Base-by-base conservation (phyloP, 2,797 vertebrate species). In the Melanotaenia trifasciata region DNA sequence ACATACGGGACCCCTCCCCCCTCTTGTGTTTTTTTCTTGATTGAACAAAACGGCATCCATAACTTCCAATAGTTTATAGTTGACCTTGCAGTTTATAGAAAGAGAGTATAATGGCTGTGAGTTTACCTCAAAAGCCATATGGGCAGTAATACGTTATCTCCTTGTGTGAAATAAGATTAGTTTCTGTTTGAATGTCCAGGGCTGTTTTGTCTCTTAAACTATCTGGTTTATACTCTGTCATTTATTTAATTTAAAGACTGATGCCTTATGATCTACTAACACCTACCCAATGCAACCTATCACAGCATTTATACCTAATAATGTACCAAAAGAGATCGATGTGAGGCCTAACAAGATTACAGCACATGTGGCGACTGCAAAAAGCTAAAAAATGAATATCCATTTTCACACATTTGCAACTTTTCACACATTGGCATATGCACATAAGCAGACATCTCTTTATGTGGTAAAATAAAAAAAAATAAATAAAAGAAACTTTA, bases 21-120 rank as follows among this genome's bases (percentile, higher is more conserved):
- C 32, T 56, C 10, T 51, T 9, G 3, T 38, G 11, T 50, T 28
- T 59, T 28, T 59, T 54, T 33, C 58, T 50, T 64, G 18, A 24
- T 67, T 70, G 2, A 38, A 12, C 12, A 12, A 13, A 38, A 38
- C 36, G 85, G 81, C 58, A 64, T 86, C 57, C 80, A 74, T 80
- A 84, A 79, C 32, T 24, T 53, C 32, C 33, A 38, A 40, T 22
- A 60, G 12, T 24, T 38, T 7, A 38, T 3, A 6, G 2, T 65
- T 53, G 14, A 78, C 70, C 64, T 61, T 47, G 76, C 84, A 85
- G 81, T 84, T 87, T 79, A 75, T 62, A 67, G 26, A 76, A 58
- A 78, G 58, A 62, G 28, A 73, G 68, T 61, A 61, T 26, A 50
- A 58, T 67, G 22, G 20, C 66, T 64, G 36, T 65, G 24, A 45